Conservation (phyloP, 2,113 vertebrate genomes). For the Antechinus flavipes region DNA sequence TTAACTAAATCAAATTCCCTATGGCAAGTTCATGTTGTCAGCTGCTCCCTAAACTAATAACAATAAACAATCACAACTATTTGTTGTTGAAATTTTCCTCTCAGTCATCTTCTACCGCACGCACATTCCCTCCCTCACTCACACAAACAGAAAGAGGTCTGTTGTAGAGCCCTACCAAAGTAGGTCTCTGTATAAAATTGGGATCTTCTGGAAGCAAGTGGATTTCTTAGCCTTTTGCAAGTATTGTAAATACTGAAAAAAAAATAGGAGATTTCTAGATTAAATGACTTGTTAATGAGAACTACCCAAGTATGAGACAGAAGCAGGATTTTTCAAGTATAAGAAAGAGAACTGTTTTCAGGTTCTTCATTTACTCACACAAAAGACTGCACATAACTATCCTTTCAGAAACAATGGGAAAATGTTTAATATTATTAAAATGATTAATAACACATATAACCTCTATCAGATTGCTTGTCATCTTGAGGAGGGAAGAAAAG, state of each 20-base stretch:
- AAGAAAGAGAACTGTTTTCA: not conserved
- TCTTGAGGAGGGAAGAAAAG: too few relatives aligned
- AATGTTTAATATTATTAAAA: too few relatives aligned
- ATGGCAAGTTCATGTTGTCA: constrained; percentile 22
- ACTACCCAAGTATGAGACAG: not conserved
- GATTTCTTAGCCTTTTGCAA: not conserved
- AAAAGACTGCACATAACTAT: not conserved
- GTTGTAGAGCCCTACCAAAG: constrained; percentile 12
- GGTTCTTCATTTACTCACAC: not conserved
- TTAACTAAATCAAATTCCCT: constrained; percentile 2
- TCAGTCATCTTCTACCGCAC: not conserved
- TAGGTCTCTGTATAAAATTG: constrained; percentile 26
- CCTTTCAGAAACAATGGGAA: not conserved
- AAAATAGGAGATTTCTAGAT: not conserved
- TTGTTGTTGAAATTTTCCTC: constrained; percentile 5
- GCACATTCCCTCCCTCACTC: not conserved
- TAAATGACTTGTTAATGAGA: not conserved
- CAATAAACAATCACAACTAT: constrained; percentile 26
- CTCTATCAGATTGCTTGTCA: too few relatives aligned
- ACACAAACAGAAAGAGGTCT: constrained; percentile 11
- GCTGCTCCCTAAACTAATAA: constrained; percentile 43
- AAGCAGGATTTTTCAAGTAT: not conserved
- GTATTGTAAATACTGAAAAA: not conserved
- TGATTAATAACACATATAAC: too few relatives aligned
- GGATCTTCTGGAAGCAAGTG: not conserved